Evolutionary conservation across 2,113 vertebrate genomes (phyloP).

Genomic region (Calidris pygmaea): DNA sequence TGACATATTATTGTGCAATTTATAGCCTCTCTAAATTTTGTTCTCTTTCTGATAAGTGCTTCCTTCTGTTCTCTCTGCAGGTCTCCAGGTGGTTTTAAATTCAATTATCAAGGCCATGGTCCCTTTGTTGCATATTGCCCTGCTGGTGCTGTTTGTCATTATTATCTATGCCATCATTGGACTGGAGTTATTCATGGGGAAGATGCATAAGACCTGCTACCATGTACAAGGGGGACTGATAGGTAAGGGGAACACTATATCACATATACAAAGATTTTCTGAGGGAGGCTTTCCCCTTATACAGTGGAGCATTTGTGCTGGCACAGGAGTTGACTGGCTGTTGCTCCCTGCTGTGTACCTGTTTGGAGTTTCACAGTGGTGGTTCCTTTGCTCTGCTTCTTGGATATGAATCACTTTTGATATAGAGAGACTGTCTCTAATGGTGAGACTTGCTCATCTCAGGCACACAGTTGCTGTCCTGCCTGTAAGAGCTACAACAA

Average conservation of each 20-base stretch:
- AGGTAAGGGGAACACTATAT: constrained; percentile 71
- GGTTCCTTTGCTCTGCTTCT: not conserved
- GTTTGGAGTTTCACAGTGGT: not conserved
- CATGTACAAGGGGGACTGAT: constrained; percentile 72
- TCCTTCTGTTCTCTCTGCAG: constrained; percentile 71
- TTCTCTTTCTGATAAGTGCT: not conserved
- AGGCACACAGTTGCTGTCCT: not conserved
- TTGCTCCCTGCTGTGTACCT: not conserved
- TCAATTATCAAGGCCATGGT: constrained; percentile 99
- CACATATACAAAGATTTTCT: not conserved
- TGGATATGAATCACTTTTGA: not conserved
- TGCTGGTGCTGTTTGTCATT: constrained; percentile 97
- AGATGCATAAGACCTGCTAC: constrained; percentile 98
- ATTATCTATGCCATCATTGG: constrained; percentile 99
- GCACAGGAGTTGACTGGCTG: not conserved
- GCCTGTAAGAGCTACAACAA: not conserved
- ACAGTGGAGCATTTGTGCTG: not conserved
- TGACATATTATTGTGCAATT: not conserved
- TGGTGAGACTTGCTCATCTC: not conserved
- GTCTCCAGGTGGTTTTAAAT: constrained; percentile 99
- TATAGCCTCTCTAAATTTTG: not conserved
- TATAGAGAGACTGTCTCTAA: not conserved
- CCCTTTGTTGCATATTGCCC: constrained; percentile 94
- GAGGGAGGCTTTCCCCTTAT: not conserved
- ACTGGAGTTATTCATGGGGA: constrained; percentile 98